Evolutionary conservation across 1,140 invertebrate genomes (phyloP).

Genomic region (Venturia canescens): DNA sequence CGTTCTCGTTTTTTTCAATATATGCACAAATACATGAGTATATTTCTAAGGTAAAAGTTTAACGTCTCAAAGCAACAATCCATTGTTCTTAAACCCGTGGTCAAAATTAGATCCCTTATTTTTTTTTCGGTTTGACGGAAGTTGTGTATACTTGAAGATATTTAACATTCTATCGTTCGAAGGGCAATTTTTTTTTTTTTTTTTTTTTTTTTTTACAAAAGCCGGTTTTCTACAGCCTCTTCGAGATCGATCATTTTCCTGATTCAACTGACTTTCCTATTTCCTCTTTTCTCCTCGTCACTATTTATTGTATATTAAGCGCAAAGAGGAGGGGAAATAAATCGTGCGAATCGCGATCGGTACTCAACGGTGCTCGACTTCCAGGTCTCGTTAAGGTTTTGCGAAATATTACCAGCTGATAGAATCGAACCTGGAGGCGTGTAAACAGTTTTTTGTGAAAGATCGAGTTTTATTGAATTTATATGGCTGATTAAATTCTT

Average conservation of each 20-base stretch:
- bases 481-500: no score
- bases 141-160: constrained; percentile 13
- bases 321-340: background rate
- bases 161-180: background rate
- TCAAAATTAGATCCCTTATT: constrained; percentile 61
- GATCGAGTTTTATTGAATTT: constrained; percentile 1
- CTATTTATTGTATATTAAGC: constrained; percentile 4
- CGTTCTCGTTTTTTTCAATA: background rate
- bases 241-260: background rate
- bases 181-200: no score
- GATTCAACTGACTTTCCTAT: background rate
- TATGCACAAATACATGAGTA: background rate
- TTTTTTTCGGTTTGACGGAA: constrained; percentile 50
- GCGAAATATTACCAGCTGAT: background rate
- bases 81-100: constrained; percentile 74
- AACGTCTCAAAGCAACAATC: constrained; percentile 49
- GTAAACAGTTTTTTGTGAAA: constrained; percentile 43
- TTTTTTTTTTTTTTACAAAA: no score
- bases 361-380: background rate
- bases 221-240: background rate
- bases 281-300: background rate
- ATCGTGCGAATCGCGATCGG: constrained; percentile 16
- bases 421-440: constrained; percentile 17
- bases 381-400: background rate
- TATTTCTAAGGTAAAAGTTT: no score